These are phyloP conservation scores for Chelonus insularis DNA, from an alignment of 1,140 invertebrate genomes.

Conservation along the genomic window DNA sequence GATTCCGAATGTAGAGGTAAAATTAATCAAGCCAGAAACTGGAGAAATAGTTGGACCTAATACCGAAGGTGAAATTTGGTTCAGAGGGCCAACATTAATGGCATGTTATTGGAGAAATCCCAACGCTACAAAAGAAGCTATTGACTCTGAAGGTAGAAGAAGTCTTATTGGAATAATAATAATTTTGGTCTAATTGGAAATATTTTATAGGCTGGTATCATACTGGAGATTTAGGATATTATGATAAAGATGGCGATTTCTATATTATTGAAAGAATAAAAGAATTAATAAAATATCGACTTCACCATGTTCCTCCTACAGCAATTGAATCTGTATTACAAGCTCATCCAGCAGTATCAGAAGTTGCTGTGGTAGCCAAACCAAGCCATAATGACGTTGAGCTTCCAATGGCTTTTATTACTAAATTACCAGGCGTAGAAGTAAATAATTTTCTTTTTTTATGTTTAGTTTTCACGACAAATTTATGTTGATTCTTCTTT, in stretches of 20 bases:
- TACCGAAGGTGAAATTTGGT: too few species aligned
- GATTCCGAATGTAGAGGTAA: too few species aligned
- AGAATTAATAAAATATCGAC: conserved; percentile 63
- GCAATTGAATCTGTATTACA: conserved; percentile 69
- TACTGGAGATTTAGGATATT: conserved; percentile 51
- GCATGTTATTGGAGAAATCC: too few species aligned
- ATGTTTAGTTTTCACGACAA: neutral
- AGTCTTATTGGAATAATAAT: too few species aligned
- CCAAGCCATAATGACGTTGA: conserved; percentile 65
- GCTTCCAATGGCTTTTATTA: conserved; percentile 67
- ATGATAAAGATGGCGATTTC: conserved; percentile 53
- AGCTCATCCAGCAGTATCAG: conserved; percentile 65
- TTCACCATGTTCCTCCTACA: conserved; percentile 36
- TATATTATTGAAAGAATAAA: conserved; percentile 64
- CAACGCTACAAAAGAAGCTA: too few species aligned
- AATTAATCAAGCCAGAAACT: too few species aligned
- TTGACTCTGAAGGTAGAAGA: too few species aligned
- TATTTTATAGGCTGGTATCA: conserved; percentile 27
- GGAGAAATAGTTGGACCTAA: too few species aligned
- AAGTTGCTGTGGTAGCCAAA: conserved; percentile 71
- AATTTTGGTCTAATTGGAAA: too few species aligned
- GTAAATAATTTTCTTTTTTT: conserved; percentile 31
- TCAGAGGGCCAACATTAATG: too few species aligned
- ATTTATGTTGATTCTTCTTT: conserved; percentile 7
- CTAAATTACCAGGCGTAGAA: conserved; percentile 38